Base-by-base conservation (phyloP, 2,888 invertebrate genomes). In the Coelogynopora nodosa region DNA sequence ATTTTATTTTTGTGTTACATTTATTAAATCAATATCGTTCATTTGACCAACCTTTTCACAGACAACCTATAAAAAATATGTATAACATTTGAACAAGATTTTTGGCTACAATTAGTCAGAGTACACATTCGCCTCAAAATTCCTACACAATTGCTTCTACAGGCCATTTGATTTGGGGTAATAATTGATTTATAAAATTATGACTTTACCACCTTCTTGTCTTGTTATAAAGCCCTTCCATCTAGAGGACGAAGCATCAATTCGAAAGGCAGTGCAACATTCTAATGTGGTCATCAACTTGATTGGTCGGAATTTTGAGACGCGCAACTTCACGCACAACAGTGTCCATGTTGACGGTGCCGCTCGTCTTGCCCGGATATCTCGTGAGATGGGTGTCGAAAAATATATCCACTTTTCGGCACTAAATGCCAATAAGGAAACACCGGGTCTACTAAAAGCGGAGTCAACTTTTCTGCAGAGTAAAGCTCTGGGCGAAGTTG, bases 251-350 rank as follows among this genome's bases (percentile, higher is more conserved):
- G 96, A 97, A 88, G 95, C 95, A 67, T 94, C 96, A 0, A 95
- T 99, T 89, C 89, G 92, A 28, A 92, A 91, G 88, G 95, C 95
- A 10, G 94, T 99, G 67, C 95, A 95, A 90, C 95, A 99, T 93
- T 98, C 98, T 0, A 97, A 98, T 93, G 96, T 98, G 85, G 99
- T 98, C 0, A 94, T 99, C 89, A 99, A 99, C 92, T 93, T 98
- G 87, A 94, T 99, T 88, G 98, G 98, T 0, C 93, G 95, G 67
- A 96, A 97, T 89, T 96, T 94, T 93, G 96, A 97, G 92, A 98
- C 98, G 0, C 95, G 93, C 87, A 97, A 97, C 92, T 99, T 95
- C 90, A 94, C 93, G 86, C 97, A 94, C 90, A 93, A 95, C 86
- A 96, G 97, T 93, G 96, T 97, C 0, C 94, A 98, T 93, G 95